phyloP scores from a whole-genome alignment of 2,113 vertebrate genomes.

The Xyrauchen texanus region DNA sequence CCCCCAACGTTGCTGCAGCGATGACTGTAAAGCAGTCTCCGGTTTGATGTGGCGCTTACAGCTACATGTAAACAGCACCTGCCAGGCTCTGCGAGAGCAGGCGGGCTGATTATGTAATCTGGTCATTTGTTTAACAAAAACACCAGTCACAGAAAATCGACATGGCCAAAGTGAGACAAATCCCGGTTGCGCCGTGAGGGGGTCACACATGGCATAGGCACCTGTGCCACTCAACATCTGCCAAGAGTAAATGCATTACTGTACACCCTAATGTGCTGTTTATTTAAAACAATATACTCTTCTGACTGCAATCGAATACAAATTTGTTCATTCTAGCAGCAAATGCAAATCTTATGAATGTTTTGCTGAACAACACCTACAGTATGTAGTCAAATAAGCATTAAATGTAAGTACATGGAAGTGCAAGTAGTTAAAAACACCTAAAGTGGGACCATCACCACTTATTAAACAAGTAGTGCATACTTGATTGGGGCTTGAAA shows the following conservation, averaged over 20 bases:
- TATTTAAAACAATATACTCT: conserved; percentile 6
- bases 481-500: too few species aligned
- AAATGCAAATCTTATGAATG: too few species aligned
- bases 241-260: conserved; percentile 11
- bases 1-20: conserved; percentile 42
- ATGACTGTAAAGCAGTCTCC: conserved; percentile 42
- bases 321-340: too few species aligned
- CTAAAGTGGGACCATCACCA: too few species aligned
- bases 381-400: too few species aligned
- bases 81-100: conserved; percentile 22
- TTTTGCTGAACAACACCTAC: too few species aligned
- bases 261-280: not conserved
- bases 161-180: conserved; percentile 6
- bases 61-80: conserved; percentile 56
- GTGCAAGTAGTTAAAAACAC: too few species aligned
- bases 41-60: conserved; percentile 39
- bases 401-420: too few species aligned
- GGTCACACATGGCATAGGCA: not conserved
- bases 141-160: not conserved
- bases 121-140: conserved; percentile 44
- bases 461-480: too few species aligned
- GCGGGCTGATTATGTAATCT: conserved; percentile 37
- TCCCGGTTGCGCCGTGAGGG: conserved; percentile 7
- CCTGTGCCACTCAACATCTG: conserved; percentile 17
- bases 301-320: too few species aligned